Evolutionary conservation across 1,140 invertebrate genomes (phyloP).

Genomic region (Coptotermes formosanus): DNA sequence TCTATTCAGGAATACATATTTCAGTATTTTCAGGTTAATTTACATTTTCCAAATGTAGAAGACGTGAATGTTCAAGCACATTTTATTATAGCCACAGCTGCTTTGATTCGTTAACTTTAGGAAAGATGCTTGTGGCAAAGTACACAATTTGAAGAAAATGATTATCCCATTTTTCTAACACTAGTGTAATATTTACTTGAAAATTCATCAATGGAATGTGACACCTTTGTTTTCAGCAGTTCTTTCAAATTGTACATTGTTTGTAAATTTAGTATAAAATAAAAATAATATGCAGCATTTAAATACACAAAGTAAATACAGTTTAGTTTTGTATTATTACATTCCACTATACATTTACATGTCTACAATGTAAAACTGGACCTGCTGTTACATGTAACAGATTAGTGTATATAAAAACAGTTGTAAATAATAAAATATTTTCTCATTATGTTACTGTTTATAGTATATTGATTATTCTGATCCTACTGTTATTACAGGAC

Average conservation of each 20-base stretch:
- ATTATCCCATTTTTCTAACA: no score
- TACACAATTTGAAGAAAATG: no score
- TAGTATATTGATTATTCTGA: no score
- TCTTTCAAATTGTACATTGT: not conserved
- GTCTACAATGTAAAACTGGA: conserved; percentile 18
- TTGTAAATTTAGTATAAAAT: not conserved
- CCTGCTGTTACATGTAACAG: not conserved
- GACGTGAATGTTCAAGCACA: no score
- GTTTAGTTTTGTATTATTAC: not conserved
- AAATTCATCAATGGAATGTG: no score
- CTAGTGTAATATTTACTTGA: no score
- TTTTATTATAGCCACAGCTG: no score
- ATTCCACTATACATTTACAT: not conserved
- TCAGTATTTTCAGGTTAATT: not conserved
- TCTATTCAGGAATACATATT: not conserved
- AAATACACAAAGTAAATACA: not conserved
- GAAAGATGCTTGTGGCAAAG: no score
- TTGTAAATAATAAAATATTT: not conserved
- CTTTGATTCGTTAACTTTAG: no score
- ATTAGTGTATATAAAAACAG: not conserved
- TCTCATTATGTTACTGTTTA: not conserved
- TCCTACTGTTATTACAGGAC: no score
- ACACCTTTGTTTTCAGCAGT: no score
- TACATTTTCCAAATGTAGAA: not conserved
- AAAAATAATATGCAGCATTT: not conserved